Percentiles rank a stretch among this genome's conserved stretches.
phyloP scores from a whole-genome alignment of 2,888 invertebrate genomes.

The Aelia acuminata region DNA sequence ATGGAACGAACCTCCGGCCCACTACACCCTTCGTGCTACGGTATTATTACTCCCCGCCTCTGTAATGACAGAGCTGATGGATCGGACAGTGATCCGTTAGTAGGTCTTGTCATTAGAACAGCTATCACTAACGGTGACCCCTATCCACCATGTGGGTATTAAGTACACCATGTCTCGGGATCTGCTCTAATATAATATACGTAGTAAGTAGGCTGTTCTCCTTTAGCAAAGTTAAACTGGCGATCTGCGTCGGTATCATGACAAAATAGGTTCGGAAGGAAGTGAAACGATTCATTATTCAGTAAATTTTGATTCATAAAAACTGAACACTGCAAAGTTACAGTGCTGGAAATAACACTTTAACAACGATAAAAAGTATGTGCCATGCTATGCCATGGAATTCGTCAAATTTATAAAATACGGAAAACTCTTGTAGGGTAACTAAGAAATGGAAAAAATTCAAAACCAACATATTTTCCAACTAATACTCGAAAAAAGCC shows the following conservation, averaged over 20 bases:
- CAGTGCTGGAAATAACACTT: too few relatives aligned
- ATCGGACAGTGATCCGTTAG: conserved; percentile 43
- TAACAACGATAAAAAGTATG: too few relatives aligned
- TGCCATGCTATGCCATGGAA: too few relatives aligned
- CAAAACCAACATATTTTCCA: too few relatives aligned
- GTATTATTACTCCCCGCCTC: neutral
- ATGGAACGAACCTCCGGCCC: neutral
- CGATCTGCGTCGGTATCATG: neutral
- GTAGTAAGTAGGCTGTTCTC: neutral
- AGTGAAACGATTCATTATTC: neutral
- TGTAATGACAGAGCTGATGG: neutral
- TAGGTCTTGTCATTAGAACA: conserved; percentile 20
- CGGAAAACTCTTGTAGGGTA: too few relatives aligned
- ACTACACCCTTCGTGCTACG: conserved; percentile 3
- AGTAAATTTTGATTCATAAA: neutral
- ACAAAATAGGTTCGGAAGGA: neutral
- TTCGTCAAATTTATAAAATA: too few relatives aligned
- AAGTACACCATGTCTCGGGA: neutral
- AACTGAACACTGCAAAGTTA: too few relatives aligned
- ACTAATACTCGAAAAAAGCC: too few relatives aligned
- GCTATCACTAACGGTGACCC: conserved; percentile 40
- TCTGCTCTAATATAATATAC: neutral
- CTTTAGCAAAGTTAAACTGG: neutral
- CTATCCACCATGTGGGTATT: conserved; percentile 23
- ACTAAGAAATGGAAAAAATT: too few relatives aligned